Percentiles rank a stretch among this genome's conserved stretches.
Conservation (phyloP, 2,888 invertebrate species). For the Sympetrum striolatum region DNA sequence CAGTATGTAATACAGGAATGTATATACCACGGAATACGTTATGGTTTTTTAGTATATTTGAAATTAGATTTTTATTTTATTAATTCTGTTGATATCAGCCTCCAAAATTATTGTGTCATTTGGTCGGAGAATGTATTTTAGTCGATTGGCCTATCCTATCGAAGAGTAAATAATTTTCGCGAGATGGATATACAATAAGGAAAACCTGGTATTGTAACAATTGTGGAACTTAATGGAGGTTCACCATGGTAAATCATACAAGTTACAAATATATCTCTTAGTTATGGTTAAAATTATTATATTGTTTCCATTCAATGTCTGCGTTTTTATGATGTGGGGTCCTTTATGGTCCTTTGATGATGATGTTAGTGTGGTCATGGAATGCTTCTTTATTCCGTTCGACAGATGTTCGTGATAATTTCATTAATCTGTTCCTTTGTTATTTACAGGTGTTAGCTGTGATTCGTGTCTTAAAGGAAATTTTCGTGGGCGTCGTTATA, state of each 20-base stretch:
- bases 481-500: conserved; percentile 96
- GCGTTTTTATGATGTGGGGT: not conserved
- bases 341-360: not conserved
- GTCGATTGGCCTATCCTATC: not conserved
- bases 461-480: conserved; percentile 98
- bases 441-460: conserved; percentile 94
- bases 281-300: not conserved
- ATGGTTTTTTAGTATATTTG: not conserved
- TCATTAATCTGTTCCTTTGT: not conserved
- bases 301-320: not conserved
- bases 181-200: not conserved
- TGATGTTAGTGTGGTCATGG: not conserved
- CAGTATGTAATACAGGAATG: not conserved
- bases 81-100: not conserved
- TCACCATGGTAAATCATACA: not conserved
- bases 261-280: not conserved
- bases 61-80: not conserved
- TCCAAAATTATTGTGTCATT: not conserved
- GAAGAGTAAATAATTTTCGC: not conserved
- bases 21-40: conserved; percentile 7
- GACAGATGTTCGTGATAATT: not conserved
- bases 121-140: not conserved
- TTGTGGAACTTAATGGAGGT: not conserved
- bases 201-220: not conserved
- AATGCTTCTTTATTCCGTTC: not conserved